Evolutionary conservation across 2,113 vertebrate genomes (phyloP).

Genomic region (Sphaerodactylus townsendi): DNA sequence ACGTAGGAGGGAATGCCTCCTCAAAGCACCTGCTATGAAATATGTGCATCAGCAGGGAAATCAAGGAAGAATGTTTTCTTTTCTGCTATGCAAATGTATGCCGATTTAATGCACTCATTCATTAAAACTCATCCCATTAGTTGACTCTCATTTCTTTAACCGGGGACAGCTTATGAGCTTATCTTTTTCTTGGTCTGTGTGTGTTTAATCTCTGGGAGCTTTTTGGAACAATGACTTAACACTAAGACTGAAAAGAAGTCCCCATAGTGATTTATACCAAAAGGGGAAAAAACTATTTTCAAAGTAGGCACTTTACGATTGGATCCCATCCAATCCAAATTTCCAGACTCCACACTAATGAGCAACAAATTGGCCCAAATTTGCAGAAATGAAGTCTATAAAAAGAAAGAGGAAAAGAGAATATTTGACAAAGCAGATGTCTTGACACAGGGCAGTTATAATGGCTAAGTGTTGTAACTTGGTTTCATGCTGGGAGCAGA

Average conservation of each 20-base stretch:
- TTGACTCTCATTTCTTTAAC: too few relatives aligned
- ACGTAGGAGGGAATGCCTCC: too few relatives aligned
- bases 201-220: too few relatives aligned
- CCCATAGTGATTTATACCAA: background rate
- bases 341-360: background rate
- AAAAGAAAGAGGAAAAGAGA: background rate
- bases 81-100: too few relatives aligned
- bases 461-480: constrained; percentile 21
- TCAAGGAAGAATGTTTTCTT: background rate
- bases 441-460: background rate
- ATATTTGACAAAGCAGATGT: constrained; percentile 16
- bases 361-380: background rate
- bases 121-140: too few relatives aligned
- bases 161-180: too few relatives aligned
- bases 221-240: too few relatives aligned
- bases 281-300: background rate
- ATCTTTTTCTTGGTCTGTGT: too few relatives aligned
- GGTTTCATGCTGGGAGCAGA: background rate
- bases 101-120: too few relatives aligned
- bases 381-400: background rate
- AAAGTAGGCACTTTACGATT: background rate
- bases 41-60: too few relatives aligned
- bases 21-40: too few relatives aligned
- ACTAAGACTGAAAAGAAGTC: background rate
- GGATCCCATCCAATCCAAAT: background rate